These are phyloP conservation scores for Poeciliopsis retropinna DNA, from an alignment of 2,113 vertebrate genomes.

Conservation along the genomic window DNA sequence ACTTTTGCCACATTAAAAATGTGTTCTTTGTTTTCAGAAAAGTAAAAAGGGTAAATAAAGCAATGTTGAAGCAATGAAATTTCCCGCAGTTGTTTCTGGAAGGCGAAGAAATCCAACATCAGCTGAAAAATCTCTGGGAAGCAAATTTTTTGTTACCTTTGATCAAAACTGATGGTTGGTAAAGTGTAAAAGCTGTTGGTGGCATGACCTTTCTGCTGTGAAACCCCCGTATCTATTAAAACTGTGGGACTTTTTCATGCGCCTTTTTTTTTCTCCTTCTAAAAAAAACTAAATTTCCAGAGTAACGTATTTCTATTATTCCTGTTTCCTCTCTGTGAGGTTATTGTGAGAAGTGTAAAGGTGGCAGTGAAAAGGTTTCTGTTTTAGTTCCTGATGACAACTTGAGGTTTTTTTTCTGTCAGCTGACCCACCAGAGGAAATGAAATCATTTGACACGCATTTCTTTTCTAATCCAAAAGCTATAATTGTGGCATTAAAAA, in stretches of 20 bases:
- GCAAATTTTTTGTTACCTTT: neutral
- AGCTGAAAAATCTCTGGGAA: neutral
- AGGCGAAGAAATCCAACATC: neutral
- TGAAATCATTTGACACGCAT: neutral
- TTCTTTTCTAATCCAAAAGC: too few relatives aligned
- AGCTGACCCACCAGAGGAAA: neutral
- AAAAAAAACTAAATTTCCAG: neutral
- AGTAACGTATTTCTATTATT: neutral
- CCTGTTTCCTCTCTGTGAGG: slow-evolving; percentile 10
- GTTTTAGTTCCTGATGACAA: slow-evolving; percentile 2
- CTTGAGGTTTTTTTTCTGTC: neutral
- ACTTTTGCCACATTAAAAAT: neutral
- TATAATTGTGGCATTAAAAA: too few relatives aligned
- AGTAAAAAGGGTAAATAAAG: neutral
- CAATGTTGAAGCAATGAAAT: neutral
- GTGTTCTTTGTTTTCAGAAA: neutral
- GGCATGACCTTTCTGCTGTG: neutral
- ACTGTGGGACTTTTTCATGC: slow-evolving; percentile 9
- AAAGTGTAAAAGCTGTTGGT: neutral
- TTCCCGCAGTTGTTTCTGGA: neutral
- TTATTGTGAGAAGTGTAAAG: neutral
- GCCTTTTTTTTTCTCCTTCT: neutral
- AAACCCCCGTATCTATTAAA: neutral
- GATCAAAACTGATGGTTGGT: neutral
- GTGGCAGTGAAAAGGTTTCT: neutral